phyloP scores from a whole-genome alignment of 2,797 vertebrate species.

The Phaenicophaeus curvirostris region DNA sequence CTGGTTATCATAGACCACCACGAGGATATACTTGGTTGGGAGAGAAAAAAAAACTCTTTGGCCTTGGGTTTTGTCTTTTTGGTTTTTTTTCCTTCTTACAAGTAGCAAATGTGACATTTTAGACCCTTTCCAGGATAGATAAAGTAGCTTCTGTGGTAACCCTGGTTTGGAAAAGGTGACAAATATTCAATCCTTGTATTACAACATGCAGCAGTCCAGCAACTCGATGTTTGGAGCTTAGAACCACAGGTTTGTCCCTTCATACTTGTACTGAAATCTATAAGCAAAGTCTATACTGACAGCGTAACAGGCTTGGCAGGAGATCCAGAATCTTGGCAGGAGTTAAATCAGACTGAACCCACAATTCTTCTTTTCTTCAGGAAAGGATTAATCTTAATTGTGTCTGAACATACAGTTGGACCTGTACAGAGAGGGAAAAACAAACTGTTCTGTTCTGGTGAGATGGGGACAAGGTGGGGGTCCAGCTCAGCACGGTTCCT shows the following conservation, averaged over 20 bases:
- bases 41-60: background rate
- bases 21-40: background rate
- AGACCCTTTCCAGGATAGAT: background rate
- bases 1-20: background rate
- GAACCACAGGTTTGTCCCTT: background rate
- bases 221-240: background rate
- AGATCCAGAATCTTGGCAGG: background rate
- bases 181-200: background rate
- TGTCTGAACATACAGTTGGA: background rate
- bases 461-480: background rate
- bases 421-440: background rate
- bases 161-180: background rate
- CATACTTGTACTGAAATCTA: background rate
- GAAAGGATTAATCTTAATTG: background rate
- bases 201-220: background rate
- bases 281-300: background rate
- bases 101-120: background rate
- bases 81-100: background rate
- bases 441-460: background rate
- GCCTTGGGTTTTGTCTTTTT: background rate
- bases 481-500: background rate
- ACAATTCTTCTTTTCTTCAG: background rate
- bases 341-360: background rate
- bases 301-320: background rate
- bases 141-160: background rate